Conservation (phyloP, 2,113 vertebrate genomes). For the Brachyhypopomus occidentalis region DNA sequence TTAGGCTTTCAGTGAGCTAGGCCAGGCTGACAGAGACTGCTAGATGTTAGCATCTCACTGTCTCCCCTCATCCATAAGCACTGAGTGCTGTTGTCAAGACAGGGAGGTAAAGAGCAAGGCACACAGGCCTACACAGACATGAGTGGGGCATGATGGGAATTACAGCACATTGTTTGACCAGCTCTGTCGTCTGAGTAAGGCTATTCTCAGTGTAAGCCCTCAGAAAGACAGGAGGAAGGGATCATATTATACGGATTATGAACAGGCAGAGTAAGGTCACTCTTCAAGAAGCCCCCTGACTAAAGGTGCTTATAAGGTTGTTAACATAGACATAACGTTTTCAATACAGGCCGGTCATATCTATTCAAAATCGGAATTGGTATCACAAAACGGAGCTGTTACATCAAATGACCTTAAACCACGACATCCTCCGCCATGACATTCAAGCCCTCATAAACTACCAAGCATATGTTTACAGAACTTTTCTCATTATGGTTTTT, state of each 20-base stretch:
- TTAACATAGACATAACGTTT: background rate
- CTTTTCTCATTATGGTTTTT: too few relatives aligned
- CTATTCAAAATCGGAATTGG: background rate
- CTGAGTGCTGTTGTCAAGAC: conserved; percentile 23
- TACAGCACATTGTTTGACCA: conserved; percentile 29
- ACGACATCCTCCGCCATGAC: background rate
- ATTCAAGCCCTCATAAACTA: background rate
- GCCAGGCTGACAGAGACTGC: background rate
- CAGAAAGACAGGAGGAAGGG: background rate
- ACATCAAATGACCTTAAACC: background rate
- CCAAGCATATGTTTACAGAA: background rate
- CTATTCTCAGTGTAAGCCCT: conserved; percentile 22
- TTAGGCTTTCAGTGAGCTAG: background rate
- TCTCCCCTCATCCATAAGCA: conserved; percentile 60
- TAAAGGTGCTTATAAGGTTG: background rate
- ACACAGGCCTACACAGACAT: background rate
- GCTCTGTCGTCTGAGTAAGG: conserved; percentile 22
- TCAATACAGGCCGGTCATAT: background rate
- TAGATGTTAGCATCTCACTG: background rate
- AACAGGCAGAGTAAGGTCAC: conserved; percentile 12
- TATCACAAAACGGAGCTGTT: background rate
- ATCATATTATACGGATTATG: background rate
- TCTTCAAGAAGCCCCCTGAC: background rate
- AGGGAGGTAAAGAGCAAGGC: conserved; percentile 26
- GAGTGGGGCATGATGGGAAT: conserved; percentile 11